phyloP scores from a whole-genome alignment of 2,888 invertebrate species.

The Teleiodes luculella region DNA sequence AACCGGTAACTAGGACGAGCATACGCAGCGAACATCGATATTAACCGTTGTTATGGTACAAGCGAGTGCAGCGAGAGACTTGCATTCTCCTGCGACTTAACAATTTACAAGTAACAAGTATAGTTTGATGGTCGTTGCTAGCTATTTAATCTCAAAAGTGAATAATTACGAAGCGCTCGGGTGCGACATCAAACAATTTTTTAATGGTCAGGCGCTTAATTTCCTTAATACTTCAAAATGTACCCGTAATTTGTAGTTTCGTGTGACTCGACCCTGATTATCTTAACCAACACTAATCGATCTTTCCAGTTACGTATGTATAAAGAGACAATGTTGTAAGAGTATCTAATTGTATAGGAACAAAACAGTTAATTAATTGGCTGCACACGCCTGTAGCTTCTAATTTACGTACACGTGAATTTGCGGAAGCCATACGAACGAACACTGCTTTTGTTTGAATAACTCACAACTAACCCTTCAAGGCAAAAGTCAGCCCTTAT shows the following conservation, averaged over 20 bases:
- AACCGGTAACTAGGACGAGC: slow-evolving; percentile 19
- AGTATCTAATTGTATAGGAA: too few relatives aligned
- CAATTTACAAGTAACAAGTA: too few relatives aligned
- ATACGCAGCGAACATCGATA: slow-evolving; percentile 7
- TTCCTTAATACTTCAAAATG: too few relatives aligned
- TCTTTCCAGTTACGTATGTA: too few relatives aligned
- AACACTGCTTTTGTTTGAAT: background rate
- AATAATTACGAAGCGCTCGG: too few relatives aligned
- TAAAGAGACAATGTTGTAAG: background rate
- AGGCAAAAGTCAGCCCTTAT: slow-evolving; percentile 4
- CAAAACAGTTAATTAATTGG: background rate
- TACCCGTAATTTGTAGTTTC: too few relatives aligned
- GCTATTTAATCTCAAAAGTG: too few relatives aligned
- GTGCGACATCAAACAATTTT: background rate
- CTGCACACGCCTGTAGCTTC: background rate
- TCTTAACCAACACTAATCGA: too few relatives aligned
- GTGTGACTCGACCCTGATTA: too few relatives aligned
- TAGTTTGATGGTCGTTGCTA: too few relatives aligned
- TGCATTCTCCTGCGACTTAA: background rate
- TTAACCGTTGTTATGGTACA: background rate
- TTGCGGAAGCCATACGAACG: background rate
- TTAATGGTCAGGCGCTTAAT: too few relatives aligned
- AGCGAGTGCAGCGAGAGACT: background rate
- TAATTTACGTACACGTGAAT: background rate
- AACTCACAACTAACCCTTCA: slow-evolving; percentile 8